Evolutionary conservation across 2,888 invertebrate species (phyloP).

Genomic region (Synanthedon tipuliformis): DNA sequence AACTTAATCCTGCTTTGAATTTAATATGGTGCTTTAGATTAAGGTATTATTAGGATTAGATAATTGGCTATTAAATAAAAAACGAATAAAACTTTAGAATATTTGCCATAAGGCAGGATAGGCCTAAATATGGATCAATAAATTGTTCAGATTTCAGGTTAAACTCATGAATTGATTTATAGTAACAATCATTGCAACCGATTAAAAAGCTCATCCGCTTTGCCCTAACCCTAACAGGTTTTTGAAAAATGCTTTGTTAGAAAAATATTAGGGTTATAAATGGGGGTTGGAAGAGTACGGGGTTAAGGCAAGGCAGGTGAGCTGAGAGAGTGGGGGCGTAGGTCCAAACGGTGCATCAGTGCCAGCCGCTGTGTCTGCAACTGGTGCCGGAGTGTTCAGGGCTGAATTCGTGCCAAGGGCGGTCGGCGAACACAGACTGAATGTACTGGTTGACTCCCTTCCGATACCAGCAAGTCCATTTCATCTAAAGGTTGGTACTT

Average conservation of each 20-base stretch:
- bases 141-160: too few relatives aligned
- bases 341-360: conserved; percentile 93
- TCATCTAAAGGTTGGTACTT: conserved; percentile 78
- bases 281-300: conserved; percentile 12
- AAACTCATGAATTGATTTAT: neutral
- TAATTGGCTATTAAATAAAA: too few relatives aligned
- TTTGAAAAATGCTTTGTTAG: neutral
- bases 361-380: conserved; percentile 88
- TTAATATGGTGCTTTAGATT: neutral
- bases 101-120: too few relatives aligned
- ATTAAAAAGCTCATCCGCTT: conserved; percentile 59
- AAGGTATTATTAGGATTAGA: too few relatives aligned
- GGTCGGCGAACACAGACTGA: conserved; percentile 92
- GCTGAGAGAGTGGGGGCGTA: conserved; percentile 61
- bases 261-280: neutral
- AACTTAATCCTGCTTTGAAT: neutral
- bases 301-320: conserved; percentile 54
- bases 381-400: conserved; percentile 83
- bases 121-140: too few relatives aligned
- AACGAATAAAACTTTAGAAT: too few relatives aligned
- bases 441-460: conserved; percentile 83
- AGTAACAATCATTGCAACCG: conserved; percentile 34
- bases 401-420: conserved; percentile 93
- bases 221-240: conserved; percentile 61
- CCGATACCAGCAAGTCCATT: conserved; percentile 94